phyloP scores from a whole-genome alignment of 2,113 vertebrate species.

The Misgurnus mizolepis region DNA sequence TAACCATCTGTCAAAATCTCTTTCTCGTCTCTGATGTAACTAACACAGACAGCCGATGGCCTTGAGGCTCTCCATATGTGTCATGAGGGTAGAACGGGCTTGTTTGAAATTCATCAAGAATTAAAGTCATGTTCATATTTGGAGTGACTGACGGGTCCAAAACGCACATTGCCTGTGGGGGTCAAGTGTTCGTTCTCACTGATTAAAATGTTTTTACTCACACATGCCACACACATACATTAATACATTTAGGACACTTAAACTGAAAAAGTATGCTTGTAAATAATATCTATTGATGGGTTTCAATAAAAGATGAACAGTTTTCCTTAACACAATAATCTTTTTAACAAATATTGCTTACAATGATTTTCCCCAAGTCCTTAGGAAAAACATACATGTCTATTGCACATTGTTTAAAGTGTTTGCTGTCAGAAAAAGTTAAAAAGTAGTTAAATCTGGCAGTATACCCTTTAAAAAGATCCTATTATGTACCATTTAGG shows the following conservation, averaged over 20 bases:
- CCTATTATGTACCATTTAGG: too few relatives aligned
- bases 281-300: not conserved
- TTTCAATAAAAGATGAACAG: too few relatives aligned
- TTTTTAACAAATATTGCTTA: too few relatives aligned
- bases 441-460: too few relatives aligned
- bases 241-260: too few relatives aligned
- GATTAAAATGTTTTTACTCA: constrained; percentile 9
- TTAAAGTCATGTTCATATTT: constrained; percentile 22
- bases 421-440: too few relatives aligned
- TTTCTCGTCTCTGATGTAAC: constrained; percentile 27
- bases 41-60: constrained; percentile 54
- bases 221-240: constrained; percentile 4
- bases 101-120: constrained; percentile 2
- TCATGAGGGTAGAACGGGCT: constrained; percentile 9
- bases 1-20: constrained; percentile 59
- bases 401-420: too few relatives aligned
- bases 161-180: not conserved
- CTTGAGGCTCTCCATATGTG: constrained; percentile 20
- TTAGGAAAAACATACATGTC: too few relatives aligned
- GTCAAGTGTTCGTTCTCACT: not conserved
- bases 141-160: constrained; percentile 13
- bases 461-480: too few relatives aligned
- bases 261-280: not conserved
- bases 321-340: too few relatives aligned
- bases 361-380: too few relatives aligned